phyloP scores from a whole-genome alignment of 2,888 invertebrate genomes.

The Nebria salina region DNA sequence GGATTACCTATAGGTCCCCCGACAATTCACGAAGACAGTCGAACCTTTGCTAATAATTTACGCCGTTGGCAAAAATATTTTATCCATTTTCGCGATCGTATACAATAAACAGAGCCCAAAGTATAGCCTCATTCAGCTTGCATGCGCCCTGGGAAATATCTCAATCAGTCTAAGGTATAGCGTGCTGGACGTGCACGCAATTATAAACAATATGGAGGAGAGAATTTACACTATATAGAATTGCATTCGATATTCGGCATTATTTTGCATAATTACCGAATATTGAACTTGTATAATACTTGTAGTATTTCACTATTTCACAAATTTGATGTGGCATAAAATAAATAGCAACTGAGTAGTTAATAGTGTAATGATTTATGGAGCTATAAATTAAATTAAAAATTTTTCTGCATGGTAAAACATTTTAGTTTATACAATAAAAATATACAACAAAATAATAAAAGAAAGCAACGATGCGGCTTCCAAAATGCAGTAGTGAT shows the following conservation, averaged over 20 bases:
- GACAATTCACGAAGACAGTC: neutral
- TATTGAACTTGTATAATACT: too few species aligned
- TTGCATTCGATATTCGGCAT: neutral
- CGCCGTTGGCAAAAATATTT: slow-evolving; percentile 1
- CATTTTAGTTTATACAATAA: neutral
- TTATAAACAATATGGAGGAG: slow-evolving; percentile 51
- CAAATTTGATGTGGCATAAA: too few species aligned
- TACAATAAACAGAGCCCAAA: slow-evolving; percentile 50
- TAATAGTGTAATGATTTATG: neutral
- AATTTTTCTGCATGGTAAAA: neutral
- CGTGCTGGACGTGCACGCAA: slow-evolving; percentile 55
- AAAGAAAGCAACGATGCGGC: neutral
- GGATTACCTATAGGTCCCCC: neutral
- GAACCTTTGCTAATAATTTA: neutral
- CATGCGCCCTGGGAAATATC: slow-evolving; percentile 57
- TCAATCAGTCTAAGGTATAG: slow-evolving; percentile 56
- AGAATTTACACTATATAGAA: slow-evolving; percentile 35
- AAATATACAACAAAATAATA: neutral
- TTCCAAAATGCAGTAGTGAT: slow-evolving; percentile 16
- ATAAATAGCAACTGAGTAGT: neutral
- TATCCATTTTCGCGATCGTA: slow-evolving; percentile 49
- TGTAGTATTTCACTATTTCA: too few species aligned
- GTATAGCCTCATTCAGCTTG: slow-evolving; percentile 43
- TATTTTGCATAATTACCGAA: slow-evolving; percentile 50
- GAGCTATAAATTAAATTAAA: neutral